Base-by-base conservation (phyloP, 2,797 vertebrate genomes). In the Gallinago nigripennis region DNA sequence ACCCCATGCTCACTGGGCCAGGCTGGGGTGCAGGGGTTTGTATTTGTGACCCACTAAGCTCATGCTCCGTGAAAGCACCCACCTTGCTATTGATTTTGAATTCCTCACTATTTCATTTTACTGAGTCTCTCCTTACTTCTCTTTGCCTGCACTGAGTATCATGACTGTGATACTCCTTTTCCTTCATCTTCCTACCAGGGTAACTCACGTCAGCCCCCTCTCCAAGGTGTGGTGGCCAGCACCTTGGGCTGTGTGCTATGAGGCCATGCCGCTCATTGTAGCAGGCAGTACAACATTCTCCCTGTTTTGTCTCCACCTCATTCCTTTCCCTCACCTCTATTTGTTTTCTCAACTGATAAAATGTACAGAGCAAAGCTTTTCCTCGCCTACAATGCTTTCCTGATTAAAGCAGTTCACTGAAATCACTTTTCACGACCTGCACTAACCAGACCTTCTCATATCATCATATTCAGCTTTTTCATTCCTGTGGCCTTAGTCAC, bases 341-440 rank as follows among this genome's bases (percentile, higher is more conserved):
- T 89, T 92, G 60, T 91, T 94, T 92, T 80, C 45, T n/a, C 45
- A 71, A 50, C 48, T 56, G 54, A 71, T 57, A n/a, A 87, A 78
- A 78, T 4, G 16, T 19, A 33, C 7, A 3, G 69, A 69, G 37
- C 61, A 94, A 78, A 91, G 65, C 5, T 83, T 90, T 92, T 81
- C 31, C 21, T 75, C 6, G 0, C 45, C 80, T 94, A 25, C 72
- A 64, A 43, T 11, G 6, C 45, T 78, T 83, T 64, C 17, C 48
- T 77, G 35, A 21, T 51, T 75, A 86, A 88, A 82, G 53, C 33
- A 68, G 53, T 53, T 80, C 27, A 56, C 18, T 88, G 64, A 85
- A 79, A 93, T 70, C 18, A 11, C 23, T 78, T 84, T 35, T 31
- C 57, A 81, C 1, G 2, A 60, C 45, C 45, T 48, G 57, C 41